Conservation (phyloP, 2,797 vertebrate species). For the Cephalopachus bancanus region DNA sequence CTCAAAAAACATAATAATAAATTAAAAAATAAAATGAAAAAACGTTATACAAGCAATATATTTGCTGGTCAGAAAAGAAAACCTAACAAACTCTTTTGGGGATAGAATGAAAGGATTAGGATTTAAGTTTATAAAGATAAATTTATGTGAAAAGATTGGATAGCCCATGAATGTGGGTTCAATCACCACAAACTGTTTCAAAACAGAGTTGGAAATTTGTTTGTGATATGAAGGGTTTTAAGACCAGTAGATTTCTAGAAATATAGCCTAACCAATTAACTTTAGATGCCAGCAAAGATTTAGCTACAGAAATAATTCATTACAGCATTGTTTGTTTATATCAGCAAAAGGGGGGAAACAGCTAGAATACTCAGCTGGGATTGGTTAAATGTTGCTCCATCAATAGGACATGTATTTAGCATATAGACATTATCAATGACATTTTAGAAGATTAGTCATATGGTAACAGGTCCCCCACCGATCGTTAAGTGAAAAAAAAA, state of each 20-base stretch:
- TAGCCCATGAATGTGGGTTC: neutral
- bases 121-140: slow-evolving; percentile 37
- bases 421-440: neutral
- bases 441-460: neutral
- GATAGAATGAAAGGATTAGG: slow-evolving; percentile 4
- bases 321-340: slow-evolving; percentile 40
- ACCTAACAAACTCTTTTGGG: slow-evolving; percentile 12
- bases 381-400: neutral
- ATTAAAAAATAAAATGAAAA: too few relatives aligned
- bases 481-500: neutral
- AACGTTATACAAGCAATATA: neutral
- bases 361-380: neutral
- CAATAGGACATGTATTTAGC: neutral
- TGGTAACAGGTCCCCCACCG: neutral
- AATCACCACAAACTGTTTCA: neutral
- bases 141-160: slow-evolving; percentile 18
- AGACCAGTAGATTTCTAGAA: slow-evolving; percentile 40
- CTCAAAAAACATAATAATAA: too few relatives aligned
- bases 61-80: slow-evolving; percentile 42
- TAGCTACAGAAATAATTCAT: neutral
- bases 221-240: neutral
- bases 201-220: slow-evolving; percentile 20
- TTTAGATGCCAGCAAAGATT: slow-evolving; percentile 35
- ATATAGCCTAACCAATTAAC: slow-evolving; percentile 21
- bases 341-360: slow-evolving; percentile 42